These are phyloP conservation scores for Ciona savignyi DNA, from an alignment of 23 tunicate species.

Conservation along the genomic window DNA sequence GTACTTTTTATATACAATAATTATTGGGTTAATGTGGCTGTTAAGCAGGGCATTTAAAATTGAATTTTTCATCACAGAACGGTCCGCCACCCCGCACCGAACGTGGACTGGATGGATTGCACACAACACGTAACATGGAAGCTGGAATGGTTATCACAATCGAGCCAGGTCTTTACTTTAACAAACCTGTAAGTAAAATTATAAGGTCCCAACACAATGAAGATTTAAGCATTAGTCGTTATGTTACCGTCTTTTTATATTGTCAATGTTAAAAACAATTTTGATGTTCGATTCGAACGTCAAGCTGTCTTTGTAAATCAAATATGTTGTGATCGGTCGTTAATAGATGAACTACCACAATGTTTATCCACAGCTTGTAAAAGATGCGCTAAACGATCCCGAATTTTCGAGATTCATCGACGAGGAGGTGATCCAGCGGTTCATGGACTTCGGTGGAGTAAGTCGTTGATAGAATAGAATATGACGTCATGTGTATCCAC, in stretches of 20 bases:
- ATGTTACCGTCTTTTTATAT: no score
- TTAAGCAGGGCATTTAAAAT: background rate
- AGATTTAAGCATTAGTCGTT: no score
- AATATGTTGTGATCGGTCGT: no score
- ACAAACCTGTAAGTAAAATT: slow-evolving; percentile 3
- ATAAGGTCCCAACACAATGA: no score
- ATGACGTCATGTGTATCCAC: background rate
- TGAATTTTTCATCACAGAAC: background rate
- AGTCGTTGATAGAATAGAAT: background rate
- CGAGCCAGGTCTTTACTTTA: slow-evolving; percentile 4
- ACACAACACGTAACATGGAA: background rate
- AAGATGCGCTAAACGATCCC: background rate
- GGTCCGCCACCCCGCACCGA: background rate
- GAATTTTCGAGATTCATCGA: background rate
- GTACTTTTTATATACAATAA: no score
- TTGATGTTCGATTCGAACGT: no score
- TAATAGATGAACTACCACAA: background rate
- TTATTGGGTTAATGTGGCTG: background rate
- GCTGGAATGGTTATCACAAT: slow-evolving; percentile 14
- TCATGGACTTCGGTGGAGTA: slow-evolving; percentile 9
- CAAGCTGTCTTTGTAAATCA: no score
- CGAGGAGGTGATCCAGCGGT: background rate
- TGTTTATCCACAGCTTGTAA: background rate
- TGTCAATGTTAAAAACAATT: no score
- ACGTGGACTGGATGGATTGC: background rate